phyloP scores from a whole-genome alignment of 1,140 invertebrate genomes.

The Magallana gigas region DNA sequence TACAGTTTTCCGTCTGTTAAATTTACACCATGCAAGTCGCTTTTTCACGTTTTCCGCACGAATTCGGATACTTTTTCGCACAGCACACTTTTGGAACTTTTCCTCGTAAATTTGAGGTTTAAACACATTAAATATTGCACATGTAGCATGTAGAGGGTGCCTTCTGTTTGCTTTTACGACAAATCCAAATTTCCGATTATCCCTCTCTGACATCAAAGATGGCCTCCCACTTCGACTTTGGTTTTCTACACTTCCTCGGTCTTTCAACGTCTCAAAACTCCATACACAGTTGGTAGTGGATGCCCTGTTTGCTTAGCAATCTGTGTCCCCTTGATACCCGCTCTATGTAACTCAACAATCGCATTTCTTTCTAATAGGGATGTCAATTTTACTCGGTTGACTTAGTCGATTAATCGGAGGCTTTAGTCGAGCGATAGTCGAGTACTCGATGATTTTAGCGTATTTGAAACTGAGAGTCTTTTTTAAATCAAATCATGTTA shows the following conservation, averaged over 20 bases:
- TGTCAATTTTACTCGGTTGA: too few relatives aligned
- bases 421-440: too few relatives aligned
- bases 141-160: not conserved
- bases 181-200: not conserved
- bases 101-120: not conserved
- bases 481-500: too few relatives aligned
- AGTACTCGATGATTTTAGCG: too few relatives aligned
- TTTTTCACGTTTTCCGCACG: too few relatives aligned
- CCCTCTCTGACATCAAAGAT: not conserved
- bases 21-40: not conserved
- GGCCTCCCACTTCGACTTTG: not conserved
- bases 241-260: not conserved
- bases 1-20: too few relatives aligned
- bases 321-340: not conserved
- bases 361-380: not conserved
- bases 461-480: too few relatives aligned
- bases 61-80: slow-evolving; percentile 7
- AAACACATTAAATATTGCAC: not conserved
- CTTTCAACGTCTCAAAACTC: not conserved
- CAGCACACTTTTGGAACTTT: not conserved
- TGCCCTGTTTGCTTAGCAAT: not conserved
- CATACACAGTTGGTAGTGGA: not conserved
- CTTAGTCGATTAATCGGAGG: too few relatives aligned
- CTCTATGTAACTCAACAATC: not conserved
- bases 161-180: slow-evolving; percentile 11